Evolutionary conservation across 2,888 invertebrate species (phyloP).

Genomic region (Herminia tarsipennalis): DNA sequence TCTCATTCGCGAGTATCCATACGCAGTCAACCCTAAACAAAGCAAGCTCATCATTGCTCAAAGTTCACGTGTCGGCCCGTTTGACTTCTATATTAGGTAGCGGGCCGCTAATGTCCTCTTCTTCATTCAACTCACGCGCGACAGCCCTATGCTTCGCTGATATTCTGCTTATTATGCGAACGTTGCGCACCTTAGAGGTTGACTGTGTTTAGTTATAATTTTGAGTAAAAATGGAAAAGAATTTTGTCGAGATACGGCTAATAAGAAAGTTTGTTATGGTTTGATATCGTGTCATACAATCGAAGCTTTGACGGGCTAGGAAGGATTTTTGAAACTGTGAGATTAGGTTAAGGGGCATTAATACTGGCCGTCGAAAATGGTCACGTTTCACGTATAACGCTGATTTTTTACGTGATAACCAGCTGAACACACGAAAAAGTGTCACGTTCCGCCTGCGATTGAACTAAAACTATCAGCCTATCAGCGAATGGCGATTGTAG

Average conservation of each 20-base stretch:
- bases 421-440: no score
- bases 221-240: slow-evolving; percentile 3
- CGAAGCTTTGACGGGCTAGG: no score
- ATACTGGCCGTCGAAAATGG: no score
- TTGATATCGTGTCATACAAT: no score
- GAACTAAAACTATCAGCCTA: no score
- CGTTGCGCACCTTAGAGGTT: slow-evolving; percentile 24
- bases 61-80: slow-evolving; percentile 42
- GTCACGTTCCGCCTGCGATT: no score
- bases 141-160: slow-evolving; percentile 34
- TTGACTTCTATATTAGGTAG: slow-evolving; percentile 43
- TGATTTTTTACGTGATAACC: no score
- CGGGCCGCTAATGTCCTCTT: slow-evolving; percentile 39
- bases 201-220: slow-evolving; percentile 9
- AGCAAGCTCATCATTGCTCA: slow-evolving; percentile 30
- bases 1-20: slow-evolving; percentile 6
- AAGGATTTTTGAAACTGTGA: no score
- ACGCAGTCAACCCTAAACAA: slow-evolving; percentile 21
- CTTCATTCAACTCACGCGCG: slow-evolving; percentile 39
- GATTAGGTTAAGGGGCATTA: no score
- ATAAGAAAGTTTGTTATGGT: no score
- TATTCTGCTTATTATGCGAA: slow-evolving; percentile 45
- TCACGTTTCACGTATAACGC: no score
- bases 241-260: not conserved
- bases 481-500: no score